Evolutionary conservation across 1,140 invertebrate genomes (phyloP).

Genomic region (Magallana angulata): DNA sequence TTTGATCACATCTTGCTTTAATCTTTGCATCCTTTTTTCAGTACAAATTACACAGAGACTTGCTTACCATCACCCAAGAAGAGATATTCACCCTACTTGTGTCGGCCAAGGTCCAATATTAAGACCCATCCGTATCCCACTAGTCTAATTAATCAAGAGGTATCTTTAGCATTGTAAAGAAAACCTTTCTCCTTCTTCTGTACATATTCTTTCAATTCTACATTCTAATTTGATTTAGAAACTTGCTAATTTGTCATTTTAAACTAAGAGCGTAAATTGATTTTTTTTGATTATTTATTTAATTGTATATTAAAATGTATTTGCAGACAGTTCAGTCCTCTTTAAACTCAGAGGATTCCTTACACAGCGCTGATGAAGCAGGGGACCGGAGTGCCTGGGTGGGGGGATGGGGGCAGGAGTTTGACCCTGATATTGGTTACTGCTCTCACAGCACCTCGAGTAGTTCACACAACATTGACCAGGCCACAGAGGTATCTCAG

Average conservation of each 20-base stretch:
- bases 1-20: background rate
- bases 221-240: too few species aligned
- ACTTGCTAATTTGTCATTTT: too few species aligned
- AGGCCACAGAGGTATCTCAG: background rate
- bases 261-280: too few species aligned
- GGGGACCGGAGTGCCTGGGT: background rate
- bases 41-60: background rate
- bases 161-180: background rate
- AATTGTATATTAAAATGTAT: too few species aligned
- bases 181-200: too few species aligned
- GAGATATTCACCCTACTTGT: background rate
- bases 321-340: too few species aligned
- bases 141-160: background rate
- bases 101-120: background rate
- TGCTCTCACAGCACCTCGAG: slow-evolving; percentile 1
- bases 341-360: background rate
- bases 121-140: background rate
- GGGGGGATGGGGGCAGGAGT: background rate
- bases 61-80: slow-evolving; percentile 1
- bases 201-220: too few species aligned
- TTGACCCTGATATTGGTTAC: background rate
- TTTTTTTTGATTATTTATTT: too few species aligned
- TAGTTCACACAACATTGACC: background rate
- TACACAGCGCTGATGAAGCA: background rate
- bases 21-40: background rate